Percentiles rank a stretch among this genome's conserved stretches.
Evolutionary conservation across 2,888 invertebrate genomes (phyloP).

Genomic region (Chrysotoxum bicinctum): DNA sequence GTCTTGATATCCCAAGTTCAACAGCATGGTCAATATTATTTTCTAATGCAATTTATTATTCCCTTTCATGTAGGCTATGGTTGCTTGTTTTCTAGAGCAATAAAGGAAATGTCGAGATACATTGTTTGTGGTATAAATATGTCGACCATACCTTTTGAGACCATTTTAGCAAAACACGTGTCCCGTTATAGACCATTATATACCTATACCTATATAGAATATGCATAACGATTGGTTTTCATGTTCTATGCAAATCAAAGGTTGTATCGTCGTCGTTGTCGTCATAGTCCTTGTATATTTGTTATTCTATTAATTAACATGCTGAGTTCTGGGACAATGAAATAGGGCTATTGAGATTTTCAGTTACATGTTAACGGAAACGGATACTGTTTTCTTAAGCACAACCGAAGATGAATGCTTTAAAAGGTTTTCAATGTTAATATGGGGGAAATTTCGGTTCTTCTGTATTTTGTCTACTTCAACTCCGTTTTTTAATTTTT

Average conservation of each 20-base stretch:
- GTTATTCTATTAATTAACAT: slow-evolving; percentile 71
- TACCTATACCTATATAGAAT: background rate
- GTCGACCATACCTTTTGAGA: slow-evolving; percentile 44
- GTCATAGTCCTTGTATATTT: slow-evolving; percentile 53
- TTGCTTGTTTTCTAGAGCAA: slow-evolving; percentile 56
- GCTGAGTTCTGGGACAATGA: slow-evolving; percentile 30
- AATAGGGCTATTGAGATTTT: slow-evolving; percentile 13
- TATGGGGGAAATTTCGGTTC: background rate
- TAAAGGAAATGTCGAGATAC: slow-evolving; percentile 59
- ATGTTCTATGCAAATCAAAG: slow-evolving; percentile 71
- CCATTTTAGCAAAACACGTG: slow-evolving; percentile 47
- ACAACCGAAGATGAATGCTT: background rate
- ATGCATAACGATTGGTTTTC: slow-evolving; percentile 51
- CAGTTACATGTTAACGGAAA: slow-evolving; percentile 31
- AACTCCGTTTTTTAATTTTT: too few species aligned
- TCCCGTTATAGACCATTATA: background rate
- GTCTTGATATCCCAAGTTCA: slow-evolving; percentile 13
- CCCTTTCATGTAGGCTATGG: slow-evolving; percentile 36
- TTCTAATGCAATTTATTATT: slow-evolving; percentile 51
- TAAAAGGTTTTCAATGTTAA: background rate
- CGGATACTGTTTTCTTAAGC: slow-evolving; percentile 15
- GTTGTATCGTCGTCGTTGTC: slow-evolving; percentile 40
- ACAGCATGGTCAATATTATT: slow-evolving; percentile 31
- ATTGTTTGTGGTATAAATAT: slow-evolving; percentile 63
- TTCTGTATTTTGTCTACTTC: background rate